phyloP scores from a whole-genome alignment of 1,140 invertebrate genomes.

The Cotesia chilonis region DNA sequence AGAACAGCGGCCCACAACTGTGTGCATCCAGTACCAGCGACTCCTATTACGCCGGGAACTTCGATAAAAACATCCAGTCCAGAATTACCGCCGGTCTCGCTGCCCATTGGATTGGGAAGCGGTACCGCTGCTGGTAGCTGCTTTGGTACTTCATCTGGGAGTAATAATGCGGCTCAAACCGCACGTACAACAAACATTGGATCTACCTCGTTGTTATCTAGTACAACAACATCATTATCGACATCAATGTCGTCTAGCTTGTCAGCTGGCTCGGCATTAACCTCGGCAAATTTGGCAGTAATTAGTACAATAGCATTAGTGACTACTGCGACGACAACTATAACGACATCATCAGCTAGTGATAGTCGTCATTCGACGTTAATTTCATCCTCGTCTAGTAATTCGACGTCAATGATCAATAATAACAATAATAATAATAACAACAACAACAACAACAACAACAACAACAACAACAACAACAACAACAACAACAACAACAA shows the following conservation, averaged over 20 bases:
- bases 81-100: constrained; percentile 60
- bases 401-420: constrained; percentile 37
- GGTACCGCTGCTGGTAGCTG: constrained; percentile 43
- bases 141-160: constrained; percentile 45
- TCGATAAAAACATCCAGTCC: constrained; percentile 62
- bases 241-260: constrained; percentile 37
- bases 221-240: constrained; percentile 39
- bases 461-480: too few species aligned
- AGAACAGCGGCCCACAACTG: constrained; percentile 52
- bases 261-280: constrained; percentile 38
- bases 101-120: constrained; percentile 50
- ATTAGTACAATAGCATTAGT: constrained; percentile 36
- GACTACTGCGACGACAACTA: constrained; percentile 40
- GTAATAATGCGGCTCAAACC: constrained; percentile 49
- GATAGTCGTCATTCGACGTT: constrained; percentile 28
- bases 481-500: too few species aligned
- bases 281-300: constrained; percentile 20
- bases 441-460: too few species aligned
- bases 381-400: constrained; percentile 40
- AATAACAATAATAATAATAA: not conserved
- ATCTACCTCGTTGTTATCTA: constrained; percentile 31
- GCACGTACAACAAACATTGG: constrained; percentile 29
- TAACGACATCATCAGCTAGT: constrained; percentile 21
- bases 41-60: constrained; percentile 61
- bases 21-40: constrained; percentile 56